Percentiles rank a stretch among this genome's conserved stretches.
phyloP scores from a whole-genome alignment of 2,113 vertebrate species.

The Daphoenositta chrysoptera region DNA sequence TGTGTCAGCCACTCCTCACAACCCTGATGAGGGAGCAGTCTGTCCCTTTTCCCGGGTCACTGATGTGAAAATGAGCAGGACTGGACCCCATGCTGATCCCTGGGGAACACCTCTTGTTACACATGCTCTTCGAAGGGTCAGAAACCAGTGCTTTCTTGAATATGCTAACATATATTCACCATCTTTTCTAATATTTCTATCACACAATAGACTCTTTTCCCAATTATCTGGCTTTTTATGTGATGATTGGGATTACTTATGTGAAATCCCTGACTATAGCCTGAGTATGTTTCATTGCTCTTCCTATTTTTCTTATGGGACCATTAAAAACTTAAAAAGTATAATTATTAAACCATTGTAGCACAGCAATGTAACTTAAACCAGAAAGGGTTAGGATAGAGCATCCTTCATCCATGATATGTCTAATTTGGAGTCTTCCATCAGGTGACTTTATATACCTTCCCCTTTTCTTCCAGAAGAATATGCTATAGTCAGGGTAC shows the following conservation, averaged over 20 bases:
- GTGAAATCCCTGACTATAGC: background rate
- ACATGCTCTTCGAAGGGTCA: background rate
- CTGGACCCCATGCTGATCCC: accelerated
- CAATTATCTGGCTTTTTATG: background rate
- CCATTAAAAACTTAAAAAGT: background rate
- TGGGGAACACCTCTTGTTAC: accelerated
- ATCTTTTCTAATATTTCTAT: background rate
- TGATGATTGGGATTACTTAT: background rate
- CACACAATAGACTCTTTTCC: background rate
- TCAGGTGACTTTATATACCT: background rate
- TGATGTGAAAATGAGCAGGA: background rate
- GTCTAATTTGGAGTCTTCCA: background rate
- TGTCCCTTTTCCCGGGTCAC: background rate
- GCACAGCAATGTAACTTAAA: background rate
- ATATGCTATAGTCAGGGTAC: background rate
- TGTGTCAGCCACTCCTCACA: background rate
- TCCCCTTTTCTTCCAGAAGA: background rate
- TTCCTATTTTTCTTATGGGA: background rate
- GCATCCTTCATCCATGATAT: background rate
- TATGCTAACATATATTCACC: background rate
- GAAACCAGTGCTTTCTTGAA: background rate
- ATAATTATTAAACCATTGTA: background rate
- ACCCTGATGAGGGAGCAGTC: background rate
- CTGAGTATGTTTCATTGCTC: background rate
- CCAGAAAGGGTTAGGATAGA: background rate